These are phyloP conservation scores for Lissonota sp. DNA, from an alignment of 2,888 invertebrate species.

Conservation along the genomic window DNA sequence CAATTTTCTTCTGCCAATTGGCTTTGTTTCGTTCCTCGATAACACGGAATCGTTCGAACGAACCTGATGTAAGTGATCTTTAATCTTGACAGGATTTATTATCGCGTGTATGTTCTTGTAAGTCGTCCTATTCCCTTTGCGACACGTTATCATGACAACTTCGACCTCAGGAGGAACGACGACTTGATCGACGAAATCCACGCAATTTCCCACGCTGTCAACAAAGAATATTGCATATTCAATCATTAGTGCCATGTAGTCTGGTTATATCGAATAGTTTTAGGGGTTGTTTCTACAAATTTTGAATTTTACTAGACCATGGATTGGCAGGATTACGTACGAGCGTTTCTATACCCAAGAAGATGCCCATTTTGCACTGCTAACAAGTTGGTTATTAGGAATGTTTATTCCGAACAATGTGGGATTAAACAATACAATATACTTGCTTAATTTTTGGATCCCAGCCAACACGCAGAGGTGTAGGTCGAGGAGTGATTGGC, in stretches of 20 bases:
- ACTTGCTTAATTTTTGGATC: constrained; percentile 79
- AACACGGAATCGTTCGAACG: neutral
- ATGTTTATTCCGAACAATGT: too few species aligned
- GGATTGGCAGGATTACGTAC: too few species aligned
- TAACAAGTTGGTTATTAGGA: too few species aligned
- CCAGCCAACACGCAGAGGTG: constrained; percentile 71
- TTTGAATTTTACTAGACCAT: too few species aligned
- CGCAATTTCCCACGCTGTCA: constrained; percentile 84
- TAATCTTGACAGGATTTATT: constrained; percentile 85
- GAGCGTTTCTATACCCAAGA: too few species aligned
- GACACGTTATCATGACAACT: constrained; percentile 85
- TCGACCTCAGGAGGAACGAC: constrained; percentile 82
- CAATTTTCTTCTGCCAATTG: constrained; percentile 78
- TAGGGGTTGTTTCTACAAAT: too few species aligned
- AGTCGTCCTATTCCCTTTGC: constrained; percentile 78
- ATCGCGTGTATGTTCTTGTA: constrained; percentile 87
- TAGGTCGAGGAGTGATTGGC: constrained; percentile 83
- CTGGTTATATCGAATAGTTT: too few species aligned
- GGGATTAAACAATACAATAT: too few species aligned
- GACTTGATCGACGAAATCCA: constrained; percentile 82
- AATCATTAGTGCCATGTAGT: too few species aligned
- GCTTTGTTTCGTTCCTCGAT: too few species aligned
- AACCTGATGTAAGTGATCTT: constrained; percentile 79
- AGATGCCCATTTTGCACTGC: too few species aligned
- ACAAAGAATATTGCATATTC: neutral